Base-by-base conservation (phyloP, 2,797 vertebrate species). In the Malacoraja senta region DNA sequence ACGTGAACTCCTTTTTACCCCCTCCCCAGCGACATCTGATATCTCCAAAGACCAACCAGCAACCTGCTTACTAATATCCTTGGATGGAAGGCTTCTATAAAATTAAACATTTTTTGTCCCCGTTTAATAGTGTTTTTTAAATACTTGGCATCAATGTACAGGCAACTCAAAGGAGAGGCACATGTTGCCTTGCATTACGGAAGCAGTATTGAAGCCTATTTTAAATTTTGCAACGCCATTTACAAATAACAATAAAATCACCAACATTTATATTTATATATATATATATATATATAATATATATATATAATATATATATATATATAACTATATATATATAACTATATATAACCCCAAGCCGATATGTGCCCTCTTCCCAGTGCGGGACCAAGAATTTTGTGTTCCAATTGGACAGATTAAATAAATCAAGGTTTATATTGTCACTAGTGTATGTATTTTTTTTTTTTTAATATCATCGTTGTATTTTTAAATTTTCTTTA, bases 11-110 rank as follows among this genome's bases (percentile, higher is more conserved):
- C 97, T 96, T 97, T 97, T 97, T 74, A 7, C 94, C 95, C 96
- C 97, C 96, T 97, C 95, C 97, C 97, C 97, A 97, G 94, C 96
- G 96, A 95, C 97, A 96, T 96, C 96, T 97, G 97, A 97, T 95
- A 96, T 97, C 97, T 97, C 96, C 97, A 96, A 97, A 97, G 97
- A 98, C 94, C 95, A 96, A 97, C 96, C 97, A 97, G 95, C 97
- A 97, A 95, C 96, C 97, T 96, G 96, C 97, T 96, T 96, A 96
- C 97, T 98, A 96, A 95, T 98, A 98, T 98, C 96, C 94, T 94
- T 95, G 90, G 90, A 92, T 76, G 72, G 38, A 76, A 72, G 13
- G 90, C 71, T 92, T 92, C 53, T 53, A 92, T 76, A 76, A 92
- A 92, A 76, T 92, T 53, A 74, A 35, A 29, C 15, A 58, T 35